Base-by-base conservation (phyloP, 1,140 invertebrate genomes). In the Belonocnema kinseyi region DNA sequence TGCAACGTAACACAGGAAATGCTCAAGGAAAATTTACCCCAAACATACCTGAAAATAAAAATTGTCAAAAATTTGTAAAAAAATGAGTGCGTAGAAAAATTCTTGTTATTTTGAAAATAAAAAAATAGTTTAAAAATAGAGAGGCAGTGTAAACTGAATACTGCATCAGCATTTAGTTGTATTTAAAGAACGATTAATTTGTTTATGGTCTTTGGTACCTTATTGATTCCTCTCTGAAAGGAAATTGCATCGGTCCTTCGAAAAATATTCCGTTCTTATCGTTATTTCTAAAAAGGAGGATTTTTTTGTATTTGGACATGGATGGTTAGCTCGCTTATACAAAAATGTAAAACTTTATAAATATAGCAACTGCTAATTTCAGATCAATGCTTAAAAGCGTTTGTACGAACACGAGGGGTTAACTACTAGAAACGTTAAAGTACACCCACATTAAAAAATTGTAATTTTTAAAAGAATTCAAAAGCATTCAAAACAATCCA, bases 171-270 rank as follows among this genome's bases (percentile, higher is more conserved):
- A 46, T 46, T 46, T 46, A 0, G 40, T 46, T 46, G 40, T 11
- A 46, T 46, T 46, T 46, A 11, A 11, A 46, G 0, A 46, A 46
- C 26, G 26, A 14, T 33, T 14, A 4, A 14, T 40, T 66, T 33
- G 2, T 66, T 66, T 66, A 33, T 66, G 26, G 58, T 66, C 58
- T 66, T 66, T 66, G 58, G 58, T 66, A 66, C 33, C 58, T 33
- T 19, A 26, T 61, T 66, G 19, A 1, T 54, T 16, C 17, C 4
- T 7, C 17, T 54, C 1, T 6, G 8, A 6, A 54, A 54, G 8
- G 53, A n/a, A 54, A 17, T 2, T 19, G n/a, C 17, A 5, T 17
- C n/a, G n/a, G 53, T 46, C 40, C 53, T 54, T 17, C n/a, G 16
- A 54, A 10, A 17, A 54, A 4, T 54, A 17, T n/a, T 17, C 17